Evolutionary conservation across 2,113 vertebrate species (phyloP), one percentile per base, ranked within the genome.

Genomic region (Ailurus styani): DNA sequence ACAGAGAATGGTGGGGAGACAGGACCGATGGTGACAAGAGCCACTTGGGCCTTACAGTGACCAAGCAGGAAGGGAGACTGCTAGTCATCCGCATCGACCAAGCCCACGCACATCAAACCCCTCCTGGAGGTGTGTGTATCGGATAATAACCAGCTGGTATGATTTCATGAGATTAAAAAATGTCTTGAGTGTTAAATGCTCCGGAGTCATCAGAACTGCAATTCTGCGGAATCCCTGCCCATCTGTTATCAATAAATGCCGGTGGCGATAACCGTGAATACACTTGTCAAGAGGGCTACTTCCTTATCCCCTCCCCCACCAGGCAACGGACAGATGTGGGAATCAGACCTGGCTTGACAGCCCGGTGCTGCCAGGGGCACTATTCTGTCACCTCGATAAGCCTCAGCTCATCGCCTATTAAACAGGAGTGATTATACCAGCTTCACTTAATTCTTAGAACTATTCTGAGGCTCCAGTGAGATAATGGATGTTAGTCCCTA

Each of bases 201-300:
- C 54, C n/a, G 31, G 57, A 93, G 73, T 37, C 84, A 50, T 15
- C 8, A 92, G 84, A 25, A 75, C 21, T n/a, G 34, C 54, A 52
- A 34, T 73, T 91, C 78, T 72, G 82, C 50, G 0, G 42, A 77
- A 79, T 27, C 73, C 66, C 52, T 52, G 77, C 40, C 92, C 91
- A 88, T 54, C 68, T 96, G 95, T 85, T 97, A 81, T 25, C 95
- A 94, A 96, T 97, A 94, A 96, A 95, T 15, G 85, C 91, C 20
- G 1, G 68, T 52, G 85, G 95, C 93, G 79, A 78, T 50, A 95
- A 73, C 90, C 21, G 1, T 27, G 55, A 72, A 78, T 45, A 37
- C 40, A 87, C 64, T 78, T 91, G 82, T 94, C 88, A 96, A 87
- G 64, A 72, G 52, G 82, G 64, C 57, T 88, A 78, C 81, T 97